phyloP scores from a whole-genome alignment of 2,888 invertebrate genomes.

The Drosophila birchii region DNA sequence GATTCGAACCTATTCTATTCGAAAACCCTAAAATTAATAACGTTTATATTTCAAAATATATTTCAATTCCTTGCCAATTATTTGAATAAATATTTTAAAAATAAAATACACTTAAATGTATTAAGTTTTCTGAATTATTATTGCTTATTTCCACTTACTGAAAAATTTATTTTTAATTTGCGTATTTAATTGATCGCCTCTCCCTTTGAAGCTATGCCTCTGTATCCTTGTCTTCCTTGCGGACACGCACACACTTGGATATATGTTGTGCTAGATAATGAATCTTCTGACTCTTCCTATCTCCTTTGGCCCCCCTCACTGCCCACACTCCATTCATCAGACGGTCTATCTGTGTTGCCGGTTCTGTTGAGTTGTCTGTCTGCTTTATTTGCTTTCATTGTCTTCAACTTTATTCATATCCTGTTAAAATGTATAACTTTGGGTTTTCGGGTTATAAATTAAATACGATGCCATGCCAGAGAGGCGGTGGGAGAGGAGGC shows the following conservation, averaged over 20 bases:
- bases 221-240: conserved; percentile 18
- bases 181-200: background rate
- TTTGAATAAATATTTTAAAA: background rate
- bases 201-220: background rate
- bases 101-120: background rate
- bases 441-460: conserved; percentile 79
- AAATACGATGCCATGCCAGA: conserved; percentile 52
- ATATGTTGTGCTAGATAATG: conserved; percentile 78
- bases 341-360: conserved; percentile 24
- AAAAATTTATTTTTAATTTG: background rate
- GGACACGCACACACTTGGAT: conserved; percentile 71
- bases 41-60: too few species aligned
- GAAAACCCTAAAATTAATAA: background rate
- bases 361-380: conserved; percentile 54
- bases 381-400: conserved; percentile 78
- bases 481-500: background rate
- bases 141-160: background rate
- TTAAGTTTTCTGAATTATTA: background rate
- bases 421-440: conserved; percentile 81
- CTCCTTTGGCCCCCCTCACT: too few species aligned
- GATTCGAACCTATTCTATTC: too few species aligned
- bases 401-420: conserved; percentile 81
- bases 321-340: background rate
- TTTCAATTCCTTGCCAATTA: background rate
- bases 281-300: conserved; percentile 53